A percentile compares a stretch with the other conserved stretches of the same genome.
Evolutionary conservation across 2,888 invertebrate genomes (phyloP).

Genomic region (Himalopsyche tibetana): DNA sequence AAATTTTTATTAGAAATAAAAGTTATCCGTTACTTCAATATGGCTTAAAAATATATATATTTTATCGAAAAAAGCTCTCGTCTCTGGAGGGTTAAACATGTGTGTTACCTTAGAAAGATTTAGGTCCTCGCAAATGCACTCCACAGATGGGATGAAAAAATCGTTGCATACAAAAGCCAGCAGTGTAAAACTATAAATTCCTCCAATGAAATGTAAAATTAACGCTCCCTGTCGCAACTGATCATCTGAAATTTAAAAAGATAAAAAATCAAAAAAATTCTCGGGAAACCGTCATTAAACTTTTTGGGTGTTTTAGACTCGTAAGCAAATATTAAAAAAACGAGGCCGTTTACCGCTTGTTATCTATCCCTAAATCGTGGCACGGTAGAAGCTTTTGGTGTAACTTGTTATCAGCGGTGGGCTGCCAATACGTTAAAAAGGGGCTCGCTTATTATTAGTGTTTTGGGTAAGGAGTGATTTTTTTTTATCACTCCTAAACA

Average conservation of each 20-base stretch:
- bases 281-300: neutral
- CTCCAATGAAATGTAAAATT: constrained; percentile 84
- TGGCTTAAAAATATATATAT: too few species aligned
- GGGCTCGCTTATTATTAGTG: too few species aligned
- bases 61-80: too few species aligned
- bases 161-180: constrained; percentile 94
- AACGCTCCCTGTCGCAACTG: constrained; percentile 87
- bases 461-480: too few species aligned
- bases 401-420: too few species aligned
- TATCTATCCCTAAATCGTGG: neutral
- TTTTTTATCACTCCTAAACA: too few species aligned
- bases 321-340: neutral
- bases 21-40: too few species aligned
- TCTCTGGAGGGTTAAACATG: too few species aligned
- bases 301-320: neutral
- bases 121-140: constrained; percentile 89
- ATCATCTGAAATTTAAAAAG: constrained; percentile 71
- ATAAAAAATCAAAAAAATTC: neutral
- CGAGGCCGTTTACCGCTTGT: neutral
- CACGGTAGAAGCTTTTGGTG: too few species aligned
- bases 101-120: constrained; percentile 80
- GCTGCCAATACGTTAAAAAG: too few species aligned
- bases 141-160: constrained; percentile 93
- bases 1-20: too few species aligned
- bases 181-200: constrained; percentile 89